Base-by-base conservation (phyloP, 2,113 vertebrate genomes). In the Pandion haliaetus region DNA sequence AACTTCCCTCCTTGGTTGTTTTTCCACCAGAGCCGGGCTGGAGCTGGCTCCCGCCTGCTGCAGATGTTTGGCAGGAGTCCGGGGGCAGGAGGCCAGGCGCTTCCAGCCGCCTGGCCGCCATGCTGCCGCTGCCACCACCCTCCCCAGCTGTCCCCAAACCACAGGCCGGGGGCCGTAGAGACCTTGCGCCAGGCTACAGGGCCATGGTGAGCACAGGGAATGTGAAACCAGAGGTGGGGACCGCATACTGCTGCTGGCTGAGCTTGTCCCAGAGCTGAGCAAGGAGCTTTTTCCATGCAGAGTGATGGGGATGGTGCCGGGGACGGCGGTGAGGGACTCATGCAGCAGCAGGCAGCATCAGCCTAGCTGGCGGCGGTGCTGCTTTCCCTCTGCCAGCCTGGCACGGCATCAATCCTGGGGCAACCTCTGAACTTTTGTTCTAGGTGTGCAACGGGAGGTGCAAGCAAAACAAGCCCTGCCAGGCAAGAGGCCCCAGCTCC, bases 371-470 rank as follows among this genome's bases (percentile, higher is more conserved):
- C 61, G 82, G 54, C 7, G 2, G 73, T 8, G 4, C 83, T 67
- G 70, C 74, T 67, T 45, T 55, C 52, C 47, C 40, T 54, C 49
- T 44, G 58, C 83, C 80, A 76, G 57, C 80, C 76, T 79, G 79
- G 83, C 62, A 32, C 12, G 1, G 70, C 62, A 36, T 34, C 66
- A 52, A 1, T 17, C 57, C 94, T 7, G 2, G 74, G 49, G 49
- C 92, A 92, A 85, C 90, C 82, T 95, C 94, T 82, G 92, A 96
- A 82, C 85, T 81, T 93, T 89, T 95, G 74, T 85, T 93, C 79
- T 80, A 25, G 81, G 82, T 32, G 74, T 57, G 44, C 17, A 5
- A 57, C 0, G 0, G 70, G 40, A 95, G 61, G 40, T 3, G 3
- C 77, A 82, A 85, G 66, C 74, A 92, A 88, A 96, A 84, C 78